Evolutionary conservation across 2,113 vertebrate species (phyloP).

Genomic region (Noctilio leporinus): DNA sequence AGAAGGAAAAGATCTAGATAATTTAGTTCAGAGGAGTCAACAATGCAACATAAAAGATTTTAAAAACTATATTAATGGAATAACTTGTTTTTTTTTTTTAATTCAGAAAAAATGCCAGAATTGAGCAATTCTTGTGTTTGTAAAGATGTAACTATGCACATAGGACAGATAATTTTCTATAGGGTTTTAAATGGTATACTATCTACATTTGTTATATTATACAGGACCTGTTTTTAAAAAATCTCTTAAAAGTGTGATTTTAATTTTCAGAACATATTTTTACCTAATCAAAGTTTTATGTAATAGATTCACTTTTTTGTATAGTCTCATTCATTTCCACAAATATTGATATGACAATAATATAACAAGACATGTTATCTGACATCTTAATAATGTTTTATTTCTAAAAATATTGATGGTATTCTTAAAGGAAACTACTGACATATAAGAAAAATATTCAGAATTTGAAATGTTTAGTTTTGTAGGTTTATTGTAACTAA

Average conservation of each 20-base stretch:
- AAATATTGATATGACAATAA: neutral
- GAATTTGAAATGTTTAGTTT: neutral
- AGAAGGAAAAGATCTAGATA: neutral
- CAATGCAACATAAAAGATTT: neutral
- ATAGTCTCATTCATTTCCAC: neutral
- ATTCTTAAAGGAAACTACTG: neutral
- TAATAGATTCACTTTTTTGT: neutral
- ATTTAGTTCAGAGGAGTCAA: neutral
- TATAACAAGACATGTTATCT: neutral
- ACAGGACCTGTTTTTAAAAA: neutral
- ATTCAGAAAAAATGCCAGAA: neutral
- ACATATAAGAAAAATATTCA: neutral
- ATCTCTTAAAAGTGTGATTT: neutral
- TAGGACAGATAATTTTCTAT: neutral
- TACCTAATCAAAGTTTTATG: neutral
- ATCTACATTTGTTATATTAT: neutral
- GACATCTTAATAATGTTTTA: neutral
- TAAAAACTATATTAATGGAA: neutral
- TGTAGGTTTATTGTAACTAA: neutral
- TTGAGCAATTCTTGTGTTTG: neutral
- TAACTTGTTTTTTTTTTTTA: neutral
- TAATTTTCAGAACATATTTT: neutral
- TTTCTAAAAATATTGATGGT: neutral
- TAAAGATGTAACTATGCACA: neutral
- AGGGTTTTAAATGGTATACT: neutral